A percentile compares a stretch with the other conserved stretches of the same genome.
Evolutionary conservation across 2,113 vertebrate genomes (phyloP).

Genomic region (Circaetus gallicus): DNA sequence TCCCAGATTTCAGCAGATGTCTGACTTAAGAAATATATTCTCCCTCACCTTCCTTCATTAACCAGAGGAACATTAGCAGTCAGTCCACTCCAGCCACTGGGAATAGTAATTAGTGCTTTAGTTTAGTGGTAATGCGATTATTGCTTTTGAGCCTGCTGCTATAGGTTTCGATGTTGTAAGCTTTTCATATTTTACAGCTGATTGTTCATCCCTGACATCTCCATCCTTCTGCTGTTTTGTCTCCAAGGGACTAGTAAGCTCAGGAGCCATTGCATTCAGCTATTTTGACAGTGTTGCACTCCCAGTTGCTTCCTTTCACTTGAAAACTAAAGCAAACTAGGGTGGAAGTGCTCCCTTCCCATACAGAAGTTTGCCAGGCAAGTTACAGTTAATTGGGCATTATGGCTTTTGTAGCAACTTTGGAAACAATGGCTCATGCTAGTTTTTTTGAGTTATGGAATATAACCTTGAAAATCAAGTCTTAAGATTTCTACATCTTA

Average conservation of each 20-base stretch:
- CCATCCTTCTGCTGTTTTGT: constrained; percentile 44
- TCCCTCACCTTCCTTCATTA: constrained; percentile 60
- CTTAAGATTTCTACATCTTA: not conserved
- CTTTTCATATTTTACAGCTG: constrained; percentile 62
- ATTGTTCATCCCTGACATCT: constrained; percentile 61
- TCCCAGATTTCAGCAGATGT: constrained; percentile 52
- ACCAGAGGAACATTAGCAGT: constrained; percentile 53
- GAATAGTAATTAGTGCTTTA: constrained; percentile 57
- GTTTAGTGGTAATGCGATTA: constrained; percentile 63
- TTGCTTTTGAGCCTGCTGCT: constrained; percentile 59
- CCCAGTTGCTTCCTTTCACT: not conserved
- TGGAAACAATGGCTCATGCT: not conserved
- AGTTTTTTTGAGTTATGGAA: not conserved
- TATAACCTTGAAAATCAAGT: not conserved
- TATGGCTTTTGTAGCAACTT: not conserved
- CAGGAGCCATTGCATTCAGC: not conserved
- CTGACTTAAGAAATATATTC: constrained; percentile 43
- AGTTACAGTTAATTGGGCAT: not conserved
- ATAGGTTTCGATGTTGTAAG: constrained; percentile 39
- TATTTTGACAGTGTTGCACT: not conserved
- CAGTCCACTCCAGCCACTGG: constrained; percentile 51
- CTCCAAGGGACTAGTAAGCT: not conserved
- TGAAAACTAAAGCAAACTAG: not conserved
- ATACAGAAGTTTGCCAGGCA: not conserved
- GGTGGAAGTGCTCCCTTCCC: not conserved